A percentile compares a stretch with the other conserved stretches of the same genome.
These are phyloP conservation scores for Oscheius sp. DNA, from an alignment of 2,888 invertebrate genomes.

Conservation along the genomic window DNA sequence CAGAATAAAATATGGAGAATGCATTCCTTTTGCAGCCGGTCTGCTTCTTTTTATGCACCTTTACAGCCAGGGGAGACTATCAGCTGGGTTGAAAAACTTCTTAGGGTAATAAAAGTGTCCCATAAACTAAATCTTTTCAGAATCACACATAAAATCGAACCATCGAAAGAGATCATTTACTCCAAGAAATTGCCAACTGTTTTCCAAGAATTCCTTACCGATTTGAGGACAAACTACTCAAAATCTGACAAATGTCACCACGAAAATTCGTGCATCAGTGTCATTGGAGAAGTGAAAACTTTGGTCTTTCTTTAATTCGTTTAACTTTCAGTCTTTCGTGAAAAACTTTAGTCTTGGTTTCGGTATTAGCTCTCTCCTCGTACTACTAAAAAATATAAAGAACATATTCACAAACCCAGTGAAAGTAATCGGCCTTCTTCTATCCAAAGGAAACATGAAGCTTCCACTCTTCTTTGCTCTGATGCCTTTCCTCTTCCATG, in stretches of 20 bases:
- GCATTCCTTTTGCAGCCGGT: constrained; percentile 75
- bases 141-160: constrained; percentile 45
- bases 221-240: constrained; percentile 40
- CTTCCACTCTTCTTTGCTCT: constrained; percentile 61
- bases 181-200: constrained; percentile 37
- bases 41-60: constrained; percentile 55
- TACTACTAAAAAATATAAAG: constrained; percentile 34
- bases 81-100: constrained; percentile 38
- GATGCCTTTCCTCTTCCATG: constrained; percentile 64
- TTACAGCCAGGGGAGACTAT: constrained; percentile 42
- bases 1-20: constrained; percentile 78
- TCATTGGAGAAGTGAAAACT: constrained; percentile 47
- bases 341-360: constrained; percentile 70
- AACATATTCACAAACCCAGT: constrained; percentile 38
- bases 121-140: not conserved
- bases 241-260: constrained; percentile 55
- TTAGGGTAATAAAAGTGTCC: constrained; percentile 28
- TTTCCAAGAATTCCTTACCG: constrained; percentile 38
- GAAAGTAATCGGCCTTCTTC: constrained; percentile 28
- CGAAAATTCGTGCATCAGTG: constrained; percentile 57
- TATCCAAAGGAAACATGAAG: constrained; percentile 39
- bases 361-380: constrained; percentile 47
- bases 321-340: constrained; percentile 42
- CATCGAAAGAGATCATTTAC: constrained; percentile 39
- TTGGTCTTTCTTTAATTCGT: not conserved